These are phyloP conservation scores for Syngnathus typhle DNA, from an alignment of 2,113 vertebrate species.

Conservation along the genomic window DNA sequence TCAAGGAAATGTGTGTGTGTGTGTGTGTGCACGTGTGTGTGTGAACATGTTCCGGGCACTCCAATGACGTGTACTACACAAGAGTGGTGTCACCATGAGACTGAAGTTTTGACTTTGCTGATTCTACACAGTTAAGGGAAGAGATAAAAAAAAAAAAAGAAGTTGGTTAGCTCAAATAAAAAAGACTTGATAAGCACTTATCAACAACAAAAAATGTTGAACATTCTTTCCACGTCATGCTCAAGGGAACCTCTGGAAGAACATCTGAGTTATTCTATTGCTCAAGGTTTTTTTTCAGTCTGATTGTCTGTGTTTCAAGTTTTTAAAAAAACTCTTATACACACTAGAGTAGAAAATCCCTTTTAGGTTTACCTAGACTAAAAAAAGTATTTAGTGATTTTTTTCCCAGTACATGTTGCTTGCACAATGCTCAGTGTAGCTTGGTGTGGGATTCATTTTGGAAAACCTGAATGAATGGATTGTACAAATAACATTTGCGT, in stretches of 20 bases:
- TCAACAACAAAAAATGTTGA: too few species aligned
- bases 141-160: background rate
- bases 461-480: too few species aligned
- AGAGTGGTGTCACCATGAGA: conserved; percentile 11
- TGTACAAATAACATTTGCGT: background rate
- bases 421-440: too few species aligned
- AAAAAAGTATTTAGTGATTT: too few species aligned
- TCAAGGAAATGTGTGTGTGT: conserved; percentile 57
- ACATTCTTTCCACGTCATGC: background rate
- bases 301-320: background rate
- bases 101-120: conserved; percentile 2
- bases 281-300: background rate
- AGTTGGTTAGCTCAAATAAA: background rate
- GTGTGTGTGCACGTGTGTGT: conserved; percentile 17
- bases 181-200: background rate
- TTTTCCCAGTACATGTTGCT: too few species aligned
- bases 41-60: conserved; percentile 58
- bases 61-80: conserved; percentile 4
- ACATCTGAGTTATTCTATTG: background rate
- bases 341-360: too few species aligned
- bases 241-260: background rate
- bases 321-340: too few species aligned
- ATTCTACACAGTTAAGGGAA: conserved; percentile 8
- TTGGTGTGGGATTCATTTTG: too few species aligned
- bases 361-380: too few species aligned